Evolutionary conservation across 1,140 invertebrate genomes (phyloP).

Genomic region (Aphelenchoides besseyi): DNA sequence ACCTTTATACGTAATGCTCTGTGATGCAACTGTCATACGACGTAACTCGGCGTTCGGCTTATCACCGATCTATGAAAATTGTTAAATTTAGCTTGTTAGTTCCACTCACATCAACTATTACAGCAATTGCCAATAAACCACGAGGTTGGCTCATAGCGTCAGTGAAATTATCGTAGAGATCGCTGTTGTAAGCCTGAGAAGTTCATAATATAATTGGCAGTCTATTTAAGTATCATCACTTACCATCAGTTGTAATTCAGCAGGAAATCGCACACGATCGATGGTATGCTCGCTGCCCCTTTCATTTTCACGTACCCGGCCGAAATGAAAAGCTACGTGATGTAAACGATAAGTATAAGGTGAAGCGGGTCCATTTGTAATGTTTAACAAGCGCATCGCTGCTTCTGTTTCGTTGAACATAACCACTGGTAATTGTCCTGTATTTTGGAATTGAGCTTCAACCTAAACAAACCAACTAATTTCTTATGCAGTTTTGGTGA

Average conservation of each 20-base stretch:
- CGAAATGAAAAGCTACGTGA: slow-evolving; percentile 85
- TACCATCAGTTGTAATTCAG: slow-evolving; percentile 83
- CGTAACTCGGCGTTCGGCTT: slow-evolving; percentile 49
- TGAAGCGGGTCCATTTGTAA: slow-evolving; percentile 79
- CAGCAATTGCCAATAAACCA: slow-evolving; percentile 83
- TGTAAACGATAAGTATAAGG: slow-evolving; percentile 78
- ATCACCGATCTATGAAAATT: slow-evolving; percentile 51
- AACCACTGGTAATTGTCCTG: slow-evolving; percentile 87
- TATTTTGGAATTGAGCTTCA: slow-evolving; percentile 72
- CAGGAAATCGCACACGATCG: slow-evolving; percentile 83
- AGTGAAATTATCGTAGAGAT: slow-evolving; percentile 91
- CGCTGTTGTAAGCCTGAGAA: slow-evolving; percentile 92
- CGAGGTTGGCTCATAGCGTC: slow-evolving; percentile 78
- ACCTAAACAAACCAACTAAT: slow-evolving; percentile 49
- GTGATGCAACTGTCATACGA: slow-evolving; percentile 52
- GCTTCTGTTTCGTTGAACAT: slow-evolving; percentile 80
- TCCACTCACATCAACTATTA: slow-evolving; percentile 80
- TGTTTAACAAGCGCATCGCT: slow-evolving; percentile 75
- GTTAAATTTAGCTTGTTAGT: neutral
- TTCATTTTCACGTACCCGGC: slow-evolving; percentile 79
- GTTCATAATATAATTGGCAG: no score
- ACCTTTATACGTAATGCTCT: slow-evolving; percentile 61
- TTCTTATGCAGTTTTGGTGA: neutral
- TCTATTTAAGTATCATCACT: no score
- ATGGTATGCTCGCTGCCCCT: slow-evolving; percentile 85